phyloP scores from a whole-genome alignment of 2,113 vertebrate genomes.

The Capreolus pygargus region DNA sequence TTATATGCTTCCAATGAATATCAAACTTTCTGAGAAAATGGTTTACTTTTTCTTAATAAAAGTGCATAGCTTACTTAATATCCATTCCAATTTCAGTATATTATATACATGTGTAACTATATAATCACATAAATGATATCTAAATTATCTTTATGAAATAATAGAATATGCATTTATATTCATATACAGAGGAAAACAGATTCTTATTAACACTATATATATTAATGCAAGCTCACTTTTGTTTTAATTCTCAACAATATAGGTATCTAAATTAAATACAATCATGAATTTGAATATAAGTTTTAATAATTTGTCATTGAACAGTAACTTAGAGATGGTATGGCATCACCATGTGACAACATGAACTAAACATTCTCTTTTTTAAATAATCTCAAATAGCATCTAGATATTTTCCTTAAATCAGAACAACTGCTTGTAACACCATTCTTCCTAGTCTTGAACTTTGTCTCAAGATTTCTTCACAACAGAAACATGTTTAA shows the following conservation, averaged over 20 bases:
- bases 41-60: conserved; percentile 29
- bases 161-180: neutral
- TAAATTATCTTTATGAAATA: neutral
- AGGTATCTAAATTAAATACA: neutral
- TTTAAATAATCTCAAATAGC: neutral
- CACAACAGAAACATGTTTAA: neutral
- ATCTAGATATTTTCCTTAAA: conserved; percentile 12
- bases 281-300: neutral
- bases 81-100: neutral
- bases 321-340: conserved; percentile 1
- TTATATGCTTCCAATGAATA: neutral
- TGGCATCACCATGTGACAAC: neutral
- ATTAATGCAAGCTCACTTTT: neutral
- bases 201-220: neutral
- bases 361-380: neutral
- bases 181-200: neutral
- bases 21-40: neutral
- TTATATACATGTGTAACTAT: neutral
- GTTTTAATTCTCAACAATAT: neutral
- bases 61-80: neutral
- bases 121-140: neutral
- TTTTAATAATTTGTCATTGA: conserved; percentile 41
- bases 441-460: neutral
- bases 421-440: neutral
- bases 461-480: neutral